Conservation (phyloP, 92 coral and sea anemone species). For the Porites divaricata region DNA sequence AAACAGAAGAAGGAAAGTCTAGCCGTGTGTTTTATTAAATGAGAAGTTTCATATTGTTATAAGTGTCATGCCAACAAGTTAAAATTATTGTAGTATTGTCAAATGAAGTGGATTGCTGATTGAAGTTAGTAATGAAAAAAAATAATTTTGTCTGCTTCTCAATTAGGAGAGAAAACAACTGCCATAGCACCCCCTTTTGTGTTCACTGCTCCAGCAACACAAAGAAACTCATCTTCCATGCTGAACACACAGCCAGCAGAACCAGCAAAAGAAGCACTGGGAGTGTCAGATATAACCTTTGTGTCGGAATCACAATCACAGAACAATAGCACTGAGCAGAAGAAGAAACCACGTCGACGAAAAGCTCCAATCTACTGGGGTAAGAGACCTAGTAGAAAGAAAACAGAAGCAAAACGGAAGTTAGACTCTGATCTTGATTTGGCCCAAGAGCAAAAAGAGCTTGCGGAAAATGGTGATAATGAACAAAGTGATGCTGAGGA, state of each 20-base stretch:
- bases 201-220: constrained; percentile 53
- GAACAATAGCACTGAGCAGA: constrained; percentile 29
- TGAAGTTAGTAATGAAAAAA: not conserved
- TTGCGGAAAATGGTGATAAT: constrained; percentile 33
- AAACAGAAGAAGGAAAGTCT: too few species aligned
- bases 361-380: constrained; percentile 53
- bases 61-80: too few species aligned
- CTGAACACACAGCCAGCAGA: not conserved
- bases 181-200: constrained; percentile 88
- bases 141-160: not conserved
- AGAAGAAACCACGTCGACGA: constrained; percentile 9
- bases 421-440: constrained; percentile 19
- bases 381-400: constrained; percentile 30
- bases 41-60: too few species aligned
- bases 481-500: constrained; percentile 18
- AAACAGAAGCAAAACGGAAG: constrained; percentile 22
- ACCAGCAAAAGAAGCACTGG: constrained; percentile 14
- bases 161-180: constrained; percentile 72
- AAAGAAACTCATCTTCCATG: constrained; percentile 12
- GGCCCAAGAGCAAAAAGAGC: not conserved
- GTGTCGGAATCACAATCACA: constrained; percentile 39
- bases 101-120: too few species aligned
- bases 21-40: too few species aligned
- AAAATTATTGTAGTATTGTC: too few species aligned
- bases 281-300: constrained; percentile 44